phyloP scores from a whole-genome alignment of 2,888 invertebrate genomes.

The Arenicola marina region DNA sequence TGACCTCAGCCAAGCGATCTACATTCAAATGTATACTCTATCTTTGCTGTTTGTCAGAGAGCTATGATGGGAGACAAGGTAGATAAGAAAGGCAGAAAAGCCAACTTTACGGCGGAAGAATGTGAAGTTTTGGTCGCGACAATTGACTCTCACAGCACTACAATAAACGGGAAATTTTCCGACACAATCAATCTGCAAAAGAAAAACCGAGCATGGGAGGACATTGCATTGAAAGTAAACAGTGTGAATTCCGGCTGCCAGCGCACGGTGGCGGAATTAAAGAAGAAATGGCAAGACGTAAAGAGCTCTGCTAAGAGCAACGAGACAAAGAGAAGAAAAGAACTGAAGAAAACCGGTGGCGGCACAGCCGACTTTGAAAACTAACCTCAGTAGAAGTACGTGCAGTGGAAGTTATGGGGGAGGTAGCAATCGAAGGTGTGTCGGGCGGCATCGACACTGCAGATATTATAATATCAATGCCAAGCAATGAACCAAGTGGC shows the following conservation, averaged over 20 bases:
- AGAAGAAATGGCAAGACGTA: constrained; percentile 4
- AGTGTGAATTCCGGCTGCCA: neutral
- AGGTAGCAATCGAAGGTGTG: neutral
- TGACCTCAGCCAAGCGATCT: no score
- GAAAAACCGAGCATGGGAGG: neutral
- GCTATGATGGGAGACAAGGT: no score
- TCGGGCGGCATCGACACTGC: neutral
- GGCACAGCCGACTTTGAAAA: neutral
- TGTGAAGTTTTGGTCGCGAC: neutral
- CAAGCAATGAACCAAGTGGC: no score
- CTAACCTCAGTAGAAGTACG: neutral
- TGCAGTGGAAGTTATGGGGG: neutral
- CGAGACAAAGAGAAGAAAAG: neutral
- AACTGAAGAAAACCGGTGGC: neutral
- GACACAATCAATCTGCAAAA: neutral
- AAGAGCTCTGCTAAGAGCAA: neutral
- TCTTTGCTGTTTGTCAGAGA: no score
- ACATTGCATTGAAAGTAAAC: neutral
- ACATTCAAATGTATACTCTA: no score
- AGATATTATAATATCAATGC: no score
- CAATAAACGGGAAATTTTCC: neutral
- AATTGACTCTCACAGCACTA: neutral
- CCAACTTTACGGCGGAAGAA: neutral
- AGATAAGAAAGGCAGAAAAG: neutral
- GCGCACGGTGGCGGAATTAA: neutral